Evolutionary conservation across 2,888 invertebrate species (phyloP), one percentile per base, ranked within the genome.

Genomic region (Aplocera efformata): DNA sequence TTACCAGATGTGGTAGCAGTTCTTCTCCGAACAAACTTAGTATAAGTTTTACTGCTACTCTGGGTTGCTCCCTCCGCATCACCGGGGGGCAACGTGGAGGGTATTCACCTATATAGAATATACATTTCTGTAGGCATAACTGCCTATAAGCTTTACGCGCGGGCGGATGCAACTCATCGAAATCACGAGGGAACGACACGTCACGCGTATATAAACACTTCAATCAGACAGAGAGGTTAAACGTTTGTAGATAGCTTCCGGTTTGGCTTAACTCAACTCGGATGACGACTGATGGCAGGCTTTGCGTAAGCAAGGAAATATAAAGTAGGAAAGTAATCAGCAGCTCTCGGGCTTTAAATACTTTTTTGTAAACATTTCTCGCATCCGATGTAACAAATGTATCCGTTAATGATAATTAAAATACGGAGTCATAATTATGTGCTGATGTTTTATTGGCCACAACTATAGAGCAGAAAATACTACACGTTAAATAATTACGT

Each of bases 81-180:
- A n/a, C n/a, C n/a, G n/a, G n/a, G n/a, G n/a, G n/a, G n/a, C n/a
- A n/a, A n/a, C n/a, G n/a, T n/a, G n/a, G n/a, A n/a, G n/a, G n/a
- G n/a, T n/a, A n/a, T n/a, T n/a, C n/a, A n/a, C n/a, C n/a, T n/a
- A n/a, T n/a, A n/a, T n/a, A n/a, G n/a, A n/a, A n/a, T n/a, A n/a
- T n/a, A n/a, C n/a, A n/a, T n/a, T n/a, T n/a, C n/a, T n/a, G n/a
- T n/a, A n/a, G n/a, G n/a, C n/a, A n/a, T n/a, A n/a, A 8, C 35
- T 30, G 34, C 20, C 31, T 29, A 31, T 21, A n/a, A n/a, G n/a
- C n/a, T n/a, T n/a, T n/a, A n/a, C n/a, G 33, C 20, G 25, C 10
- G 30, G 23, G 50, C 42, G 56, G 68, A 60, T 63, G 64, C 46
- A 32, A 39, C 35, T 69, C 63, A 67, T 69, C 29, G 21, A 29